Conservation (phyloP, 2,797 vertebrate genomes). For the Nyctibius grandis region DNA sequence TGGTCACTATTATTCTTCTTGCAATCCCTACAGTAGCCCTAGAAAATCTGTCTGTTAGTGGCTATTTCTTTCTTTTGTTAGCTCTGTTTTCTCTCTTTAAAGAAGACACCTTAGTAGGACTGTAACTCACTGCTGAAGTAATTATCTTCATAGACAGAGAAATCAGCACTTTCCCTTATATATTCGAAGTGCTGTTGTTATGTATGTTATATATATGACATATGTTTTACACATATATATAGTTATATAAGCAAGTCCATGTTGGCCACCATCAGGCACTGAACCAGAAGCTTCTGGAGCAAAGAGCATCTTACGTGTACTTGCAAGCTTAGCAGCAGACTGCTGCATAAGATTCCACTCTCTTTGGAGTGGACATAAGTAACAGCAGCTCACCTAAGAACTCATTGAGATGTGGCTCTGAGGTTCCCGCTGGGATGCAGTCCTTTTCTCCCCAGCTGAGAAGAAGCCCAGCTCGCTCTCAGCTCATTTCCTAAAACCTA, state of each 20-base stretch:
- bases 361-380: not conserved
- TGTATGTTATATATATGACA: not conserved
- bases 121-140: not conserved
- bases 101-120: not conserved
- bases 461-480: not conserved
- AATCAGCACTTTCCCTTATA: not conserved
- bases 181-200: not conserved
- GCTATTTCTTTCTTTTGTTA: not conserved
- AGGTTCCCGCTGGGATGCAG: not conserved
- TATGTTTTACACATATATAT: fast-evolving
- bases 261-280: not conserved
- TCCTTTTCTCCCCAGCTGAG: not conserved
- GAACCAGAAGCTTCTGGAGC: not conserved
- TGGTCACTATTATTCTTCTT: not conserved
- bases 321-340: not conserved
- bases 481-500: not conserved
- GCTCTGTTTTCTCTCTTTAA: not conserved
- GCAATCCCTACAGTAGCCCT: not conserved
- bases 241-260: not conserved
- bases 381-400: not conserved
- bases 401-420: not conserved
- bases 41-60: not conserved
- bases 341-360: not conserved
- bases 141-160: not conserved
- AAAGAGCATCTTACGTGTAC: not conserved